These are phyloP conservation scores for Pseudochaenichthys georgianus DNA, from an alignment of 2,797 vertebrate species.

Conservation along the genomic window DNA sequence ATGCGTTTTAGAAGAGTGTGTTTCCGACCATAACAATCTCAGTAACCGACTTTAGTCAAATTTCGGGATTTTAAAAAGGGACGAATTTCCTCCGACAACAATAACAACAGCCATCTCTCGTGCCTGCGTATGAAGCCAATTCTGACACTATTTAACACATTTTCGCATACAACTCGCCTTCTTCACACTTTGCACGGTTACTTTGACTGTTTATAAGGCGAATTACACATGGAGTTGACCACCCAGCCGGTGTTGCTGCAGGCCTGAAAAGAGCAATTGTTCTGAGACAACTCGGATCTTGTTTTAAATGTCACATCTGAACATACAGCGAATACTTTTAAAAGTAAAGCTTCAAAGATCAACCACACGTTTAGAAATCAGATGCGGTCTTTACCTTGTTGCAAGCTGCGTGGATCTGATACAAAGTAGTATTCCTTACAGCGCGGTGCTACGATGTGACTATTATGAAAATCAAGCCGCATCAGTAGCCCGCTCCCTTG, in stretches of 20 bases:
- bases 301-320: conserved; percentile 54
- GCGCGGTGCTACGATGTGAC: conserved; percentile 63
- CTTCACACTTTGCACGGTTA: conserved; percentile 9
- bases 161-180: not conserved
- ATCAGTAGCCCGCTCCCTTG: conserved; percentile 82
- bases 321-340: conserved; percentile 40
- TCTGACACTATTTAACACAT: conserved; percentile 16
- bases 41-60: conserved; percentile 20
- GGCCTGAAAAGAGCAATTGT: conserved; percentile 58
- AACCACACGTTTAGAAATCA: conserved; percentile 2
- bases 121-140: conserved; percentile 11
- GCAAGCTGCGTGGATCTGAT: conserved; percentile 44
- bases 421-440: conserved; percentile 50
- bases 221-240: conserved; percentile 8
- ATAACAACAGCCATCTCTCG: conserved; percentile 54
- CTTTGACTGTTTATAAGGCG: conserved; percentile 8
- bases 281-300: conserved; percentile 69
- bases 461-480: conserved; percentile 80
- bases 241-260: conserved; percentile 7
- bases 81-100: conserved; percentile 30
- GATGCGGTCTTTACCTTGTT: conserved; percentile 67
- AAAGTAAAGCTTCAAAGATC: conserved; percentile 2
- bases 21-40: not conserved
- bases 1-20: accelerated
- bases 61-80: not conserved